phyloP scores from a whole-genome alignment of 1,140 invertebrate species.

The Scaptomyza pallida region DNA sequence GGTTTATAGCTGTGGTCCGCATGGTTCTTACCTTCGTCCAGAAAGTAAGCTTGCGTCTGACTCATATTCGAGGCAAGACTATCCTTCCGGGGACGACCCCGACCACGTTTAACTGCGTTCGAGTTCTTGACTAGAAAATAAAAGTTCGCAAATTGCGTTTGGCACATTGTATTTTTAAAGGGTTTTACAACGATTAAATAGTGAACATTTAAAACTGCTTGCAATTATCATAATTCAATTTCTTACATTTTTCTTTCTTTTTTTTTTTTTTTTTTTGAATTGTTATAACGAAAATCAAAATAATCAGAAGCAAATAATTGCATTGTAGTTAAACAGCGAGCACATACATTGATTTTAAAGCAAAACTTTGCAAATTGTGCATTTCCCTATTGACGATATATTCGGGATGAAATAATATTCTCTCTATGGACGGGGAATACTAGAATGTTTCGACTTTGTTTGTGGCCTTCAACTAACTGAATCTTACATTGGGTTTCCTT shows the following conservation, averaged over 20 bases:
- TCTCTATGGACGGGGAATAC: too few species aligned
- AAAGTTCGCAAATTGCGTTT: slow-evolving; percentile 56
- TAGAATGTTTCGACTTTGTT: too few species aligned
- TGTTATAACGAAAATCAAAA: slow-evolving; percentile 29
- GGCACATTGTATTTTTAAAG: slow-evolving; percentile 21
- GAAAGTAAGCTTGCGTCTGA: slow-evolving; percentile 84
- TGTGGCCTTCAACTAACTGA: too few species aligned
- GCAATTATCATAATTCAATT: neutral
- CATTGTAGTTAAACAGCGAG: slow-evolving; percentile 16
- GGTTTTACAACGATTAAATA: slow-evolving; percentile 8
- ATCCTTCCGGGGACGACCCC: slow-evolving; percentile 86
- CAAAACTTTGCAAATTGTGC: slow-evolving; percentile 17
- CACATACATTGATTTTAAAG: slow-evolving; percentile 26
- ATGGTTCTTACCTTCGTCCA: slow-evolving; percentile 86
- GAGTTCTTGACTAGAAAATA: slow-evolving; percentile 83
- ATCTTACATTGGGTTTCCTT: too few species aligned
- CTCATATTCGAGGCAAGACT: slow-evolving; percentile 84
- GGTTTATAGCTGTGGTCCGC: slow-evolving; percentile 41
- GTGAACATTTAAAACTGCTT: slow-evolving; percentile 10
- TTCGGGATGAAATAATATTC: neutral
- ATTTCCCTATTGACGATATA: neutral
- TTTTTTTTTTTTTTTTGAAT: neutral
- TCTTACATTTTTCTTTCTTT: neutral
- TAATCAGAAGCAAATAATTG: slow-evolving; percentile 18
- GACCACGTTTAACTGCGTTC: slow-evolving; percentile 85